Base-by-base conservation (phyloP, 1,140 invertebrate species). In the Myzus persicae region DNA sequence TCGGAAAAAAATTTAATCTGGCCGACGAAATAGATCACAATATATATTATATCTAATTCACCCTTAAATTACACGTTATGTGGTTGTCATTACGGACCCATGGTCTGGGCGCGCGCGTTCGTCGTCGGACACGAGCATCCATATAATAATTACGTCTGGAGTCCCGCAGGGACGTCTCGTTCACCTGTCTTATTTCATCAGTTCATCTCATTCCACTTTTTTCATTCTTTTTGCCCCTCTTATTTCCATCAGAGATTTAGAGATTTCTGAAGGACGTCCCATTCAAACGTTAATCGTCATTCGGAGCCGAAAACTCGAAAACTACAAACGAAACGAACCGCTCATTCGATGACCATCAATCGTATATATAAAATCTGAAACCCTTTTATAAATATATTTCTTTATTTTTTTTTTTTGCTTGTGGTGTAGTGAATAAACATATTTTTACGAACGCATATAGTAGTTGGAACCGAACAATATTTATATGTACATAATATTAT, bases 161-260 rank as follows among this genome's bases (percentile, higher is more conserved):
- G 48, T 93, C 91, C 81, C 81, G 81, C 81, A 85, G 91, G 91
- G 91, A 82, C 22, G 90, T 81, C 24, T 85, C 44, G 87, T 42
- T 88, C 91, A 93, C 91, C 91, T 93, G 91, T 51, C 46, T 59
- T 88, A 87, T 87, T 46, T 51, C n/a, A n/a, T 48, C 85, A 85
- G 42, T 44, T 48, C n/a, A 36, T 51, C 87, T 44, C 20, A 54
- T 54, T 89, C 31, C 36, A 38, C 7, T 38, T 51, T 54, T 82
- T 22, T 76, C 59, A n/a, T 14, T 76, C 9, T n/a, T 38, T n/a
- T 24, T 38, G 48, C 36, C 24, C 31, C 67, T 14, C 40, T 76
- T 81, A 91, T 91, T 91, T 76, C 40, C 42, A 51, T 76, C 38
- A 31, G 51, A 76, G 59, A n/a, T 76, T 76, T 76, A n/a, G 14